phyloP scores from a whole-genome alignment of 2,888 invertebrate species.

The Synanthedon vespiformis region DNA sequence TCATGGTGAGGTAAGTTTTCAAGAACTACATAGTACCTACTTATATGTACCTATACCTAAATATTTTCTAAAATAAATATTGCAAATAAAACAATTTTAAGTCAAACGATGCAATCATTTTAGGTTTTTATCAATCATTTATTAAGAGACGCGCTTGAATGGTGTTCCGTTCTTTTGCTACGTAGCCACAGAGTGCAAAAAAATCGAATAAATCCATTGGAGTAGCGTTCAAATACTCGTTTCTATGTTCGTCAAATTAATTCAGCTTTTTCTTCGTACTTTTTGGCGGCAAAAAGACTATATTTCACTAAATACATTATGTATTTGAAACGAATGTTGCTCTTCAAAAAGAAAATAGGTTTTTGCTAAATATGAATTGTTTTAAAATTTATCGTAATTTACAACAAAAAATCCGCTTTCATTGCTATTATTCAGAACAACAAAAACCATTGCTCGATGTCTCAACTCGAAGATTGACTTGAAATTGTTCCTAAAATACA shows the following conservation, averaged over 20 bases:
- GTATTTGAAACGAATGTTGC: background rate
- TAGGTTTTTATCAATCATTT: background rate
- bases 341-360: background rate
- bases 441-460: no score
- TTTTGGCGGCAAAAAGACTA: background rate
- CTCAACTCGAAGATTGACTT: no score
- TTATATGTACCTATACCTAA: no score
- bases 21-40: no score
- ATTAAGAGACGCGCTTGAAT: background rate
- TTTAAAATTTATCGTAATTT: no score
- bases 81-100: no score
- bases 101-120: no score
- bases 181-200: background rate
- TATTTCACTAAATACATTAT: background rate
- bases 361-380: background rate
- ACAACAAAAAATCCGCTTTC: no score
- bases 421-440: no score
- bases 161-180: background rate
- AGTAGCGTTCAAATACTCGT: background rate
- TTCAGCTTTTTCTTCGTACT: background rate
- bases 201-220: background rate
- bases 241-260: background rate
- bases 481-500: no score
- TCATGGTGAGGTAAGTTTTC: no score
- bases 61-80: no score